These are phyloP conservation scores for Eulacestoma nigropectus DNA, from an alignment of 2,113 vertebrate species.

Conservation along the genomic window DNA sequence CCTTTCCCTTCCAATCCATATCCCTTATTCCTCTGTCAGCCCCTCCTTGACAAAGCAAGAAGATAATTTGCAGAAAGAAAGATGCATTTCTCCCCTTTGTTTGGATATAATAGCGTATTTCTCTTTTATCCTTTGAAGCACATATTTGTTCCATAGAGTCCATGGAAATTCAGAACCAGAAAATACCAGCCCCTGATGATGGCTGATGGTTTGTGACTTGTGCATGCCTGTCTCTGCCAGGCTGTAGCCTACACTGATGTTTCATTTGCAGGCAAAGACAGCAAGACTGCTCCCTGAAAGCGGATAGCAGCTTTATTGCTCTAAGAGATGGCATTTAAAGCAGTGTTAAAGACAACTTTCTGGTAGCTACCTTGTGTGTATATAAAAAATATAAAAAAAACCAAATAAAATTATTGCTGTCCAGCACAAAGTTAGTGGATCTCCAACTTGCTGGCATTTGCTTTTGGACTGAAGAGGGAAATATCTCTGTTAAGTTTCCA, in stretches of 20 bases:
- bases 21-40: neutral
- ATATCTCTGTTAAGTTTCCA: constrained; percentile 49
- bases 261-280: neutral
- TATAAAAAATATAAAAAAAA: neutral
- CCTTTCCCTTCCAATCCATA: neutral
- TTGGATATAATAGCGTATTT: neutral
- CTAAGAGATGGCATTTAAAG: neutral
- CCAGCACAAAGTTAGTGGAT: constrained; percentile 15
- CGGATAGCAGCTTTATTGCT: neutral
- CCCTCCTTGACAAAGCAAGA: neutral
- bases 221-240: neutral
- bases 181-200: neutral
- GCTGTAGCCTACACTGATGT: neutral
- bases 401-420: constrained; percentile 13
- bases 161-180: neutral
- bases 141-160: neutral
- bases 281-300: neutral
- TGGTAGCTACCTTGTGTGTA: neutral
- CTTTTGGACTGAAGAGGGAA: constrained; percentile 26
- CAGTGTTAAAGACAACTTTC: neutral
- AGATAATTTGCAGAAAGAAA: neutral
- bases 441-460: neutral
- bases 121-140: neutral
- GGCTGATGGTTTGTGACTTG: neutral
- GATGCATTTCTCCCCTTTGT: neutral